Percentiles rank a stretch among this genome's conserved stretches.
Evolutionary conservation across 2,113 vertebrate genomes (phyloP).

Genomic region (Zosterops pallidus): DNA sequence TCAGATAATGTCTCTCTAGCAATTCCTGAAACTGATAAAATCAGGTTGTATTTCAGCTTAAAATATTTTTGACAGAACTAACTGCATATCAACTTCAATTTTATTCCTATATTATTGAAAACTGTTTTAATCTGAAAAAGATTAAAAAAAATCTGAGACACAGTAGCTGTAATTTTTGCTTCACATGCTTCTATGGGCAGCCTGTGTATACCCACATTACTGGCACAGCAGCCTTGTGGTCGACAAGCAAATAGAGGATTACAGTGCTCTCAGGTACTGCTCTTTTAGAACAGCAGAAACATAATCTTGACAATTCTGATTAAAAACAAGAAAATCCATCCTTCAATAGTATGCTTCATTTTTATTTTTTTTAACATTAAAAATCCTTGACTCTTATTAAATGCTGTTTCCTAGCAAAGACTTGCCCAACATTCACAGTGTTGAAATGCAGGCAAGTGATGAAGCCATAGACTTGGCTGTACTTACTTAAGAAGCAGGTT

Average conservation of each 20-base stretch:
- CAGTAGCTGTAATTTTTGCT: background rate
- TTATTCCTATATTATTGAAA: background rate
- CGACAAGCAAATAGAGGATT: background rate
- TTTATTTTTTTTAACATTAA: background rate
- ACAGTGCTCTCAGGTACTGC: background rate
- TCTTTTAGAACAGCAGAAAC: background rate
- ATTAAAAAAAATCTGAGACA: background rate
- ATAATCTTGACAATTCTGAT: background rate
- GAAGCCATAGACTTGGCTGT: background rate
- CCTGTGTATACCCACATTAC: background rate
- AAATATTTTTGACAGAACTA: background rate
- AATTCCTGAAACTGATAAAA: background rate
- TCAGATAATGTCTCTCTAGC: background rate
- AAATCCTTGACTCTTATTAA: background rate
- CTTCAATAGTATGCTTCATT: accelerated
- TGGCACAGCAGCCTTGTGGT: background rate
- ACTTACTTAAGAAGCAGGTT: background rate
- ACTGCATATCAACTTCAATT: background rate
- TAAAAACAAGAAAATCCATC: background rate
- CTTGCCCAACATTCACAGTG: background rate
- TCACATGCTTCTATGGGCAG: background rate
- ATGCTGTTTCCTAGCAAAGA: background rate
- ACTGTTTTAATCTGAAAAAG: background rate
- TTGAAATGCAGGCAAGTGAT: background rate
- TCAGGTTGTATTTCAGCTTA: background rate